A percentile compares a stretch with the other conserved stretches of the same genome.
These are phyloP conservation scores for Acanthurus tractus DNA, from an alignment of 2,797 vertebrate species.

Conservation along the genomic window DNA sequence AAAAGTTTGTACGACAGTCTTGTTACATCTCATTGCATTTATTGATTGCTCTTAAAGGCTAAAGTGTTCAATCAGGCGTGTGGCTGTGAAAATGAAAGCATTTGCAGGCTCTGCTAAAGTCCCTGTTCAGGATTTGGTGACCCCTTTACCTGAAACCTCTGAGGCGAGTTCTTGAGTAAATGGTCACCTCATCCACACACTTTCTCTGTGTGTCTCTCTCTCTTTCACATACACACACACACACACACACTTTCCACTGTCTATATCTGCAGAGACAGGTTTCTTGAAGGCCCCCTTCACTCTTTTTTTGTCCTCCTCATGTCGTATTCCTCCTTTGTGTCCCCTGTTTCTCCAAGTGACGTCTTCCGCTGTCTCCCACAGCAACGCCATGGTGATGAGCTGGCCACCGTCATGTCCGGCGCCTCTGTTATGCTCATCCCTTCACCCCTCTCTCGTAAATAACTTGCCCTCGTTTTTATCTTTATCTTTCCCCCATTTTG, in stretches of 20 bases:
- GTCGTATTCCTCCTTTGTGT: slow-evolving; percentile 83
- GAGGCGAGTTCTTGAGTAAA: slow-evolving; percentile 60
- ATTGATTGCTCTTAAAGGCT: slow-evolving; percentile 36
- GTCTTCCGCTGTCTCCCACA: slow-evolving; percentile 85
- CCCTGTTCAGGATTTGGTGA: slow-evolving; percentile 28
- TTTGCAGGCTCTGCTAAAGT: slow-evolving; percentile 34
- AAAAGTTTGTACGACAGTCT: not conserved
- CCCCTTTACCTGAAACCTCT: slow-evolving; percentile 68
- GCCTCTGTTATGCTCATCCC: slow-evolving; percentile 85
- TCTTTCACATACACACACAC: not conserved
- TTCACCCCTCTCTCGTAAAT: slow-evolving; percentile 85
- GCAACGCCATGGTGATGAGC: slow-evolving; percentile 87
- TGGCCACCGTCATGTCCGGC: slow-evolving; percentile 84
- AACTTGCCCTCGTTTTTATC: slow-evolving; percentile 76
- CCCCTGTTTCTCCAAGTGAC: slow-evolving; percentile 83
- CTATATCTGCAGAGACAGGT: slow-evolving; percentile 67
- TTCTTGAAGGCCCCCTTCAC: slow-evolving; percentile 52
- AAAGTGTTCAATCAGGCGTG: slow-evolving; percentile 48
- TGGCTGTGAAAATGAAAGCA: slow-evolving; percentile 40
- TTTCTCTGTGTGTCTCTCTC: not conserved
- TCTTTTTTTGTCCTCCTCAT: slow-evolving; percentile 61
- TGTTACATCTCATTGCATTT: slow-evolving; percentile 27
- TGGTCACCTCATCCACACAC: slow-evolving; percentile 39
- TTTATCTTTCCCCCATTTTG: slow-evolving; percentile 76
- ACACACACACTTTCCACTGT: slow-evolving; percentile 46